A percentile compares a stretch with the other conserved stretches of the same genome.
These are phyloP conservation scores for Gortyna flavago DNA, from an alignment of 2,888 invertebrate species.

Conservation along the genomic window DNA sequence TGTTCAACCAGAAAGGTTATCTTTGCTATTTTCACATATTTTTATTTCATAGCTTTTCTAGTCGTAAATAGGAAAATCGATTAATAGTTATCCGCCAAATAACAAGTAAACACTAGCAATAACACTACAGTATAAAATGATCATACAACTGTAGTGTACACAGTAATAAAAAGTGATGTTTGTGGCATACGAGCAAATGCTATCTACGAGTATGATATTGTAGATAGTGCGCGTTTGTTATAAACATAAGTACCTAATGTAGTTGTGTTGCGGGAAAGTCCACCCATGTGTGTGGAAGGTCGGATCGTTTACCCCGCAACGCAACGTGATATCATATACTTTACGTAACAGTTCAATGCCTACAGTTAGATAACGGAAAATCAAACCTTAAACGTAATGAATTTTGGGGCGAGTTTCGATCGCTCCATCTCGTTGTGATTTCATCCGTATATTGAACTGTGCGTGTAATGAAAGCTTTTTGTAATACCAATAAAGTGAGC, in stretches of 20 bases:
- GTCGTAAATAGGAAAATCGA: background rate
- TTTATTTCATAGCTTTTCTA: background rate
- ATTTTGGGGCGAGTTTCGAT: conserved; percentile 69
- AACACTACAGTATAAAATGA: conserved; percentile 20
- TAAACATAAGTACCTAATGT: conserved; percentile 60
- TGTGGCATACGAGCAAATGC: conserved; percentile 35
- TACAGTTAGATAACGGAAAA: conserved; percentile 73
- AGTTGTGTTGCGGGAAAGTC: conserved; percentile 75
- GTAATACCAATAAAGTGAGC: conserved; percentile 74
- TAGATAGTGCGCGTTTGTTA: conserved; percentile 63
- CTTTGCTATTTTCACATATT: background rate
- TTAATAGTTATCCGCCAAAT: conserved; percentile 13
- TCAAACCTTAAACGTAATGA: conserved; percentile 68
- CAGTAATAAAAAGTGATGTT: conserved; percentile 46
- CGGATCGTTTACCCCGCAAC: conserved; percentile 85
- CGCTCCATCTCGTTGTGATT: conserved; percentile 65
- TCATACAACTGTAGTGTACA: conserved; percentile 16
- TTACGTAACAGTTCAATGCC: conserved; percentile 82
- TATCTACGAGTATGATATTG: conserved; percentile 48
- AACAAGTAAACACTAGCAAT: background rate
- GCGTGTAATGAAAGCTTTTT: conserved; percentile 79
- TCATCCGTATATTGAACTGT: conserved; percentile 73
- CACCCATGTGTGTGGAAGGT: conserved; percentile 84
- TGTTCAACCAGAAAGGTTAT: conserved; percentile 4
- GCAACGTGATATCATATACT: conserved; percentile 82